Percentiles rank a stretch among this genome's conserved stretches.
These are phyloP conservation scores for Anniella stebbinsi DNA, from an alignment of 2,797 vertebrate genomes.

Conservation along the genomic window DNA sequence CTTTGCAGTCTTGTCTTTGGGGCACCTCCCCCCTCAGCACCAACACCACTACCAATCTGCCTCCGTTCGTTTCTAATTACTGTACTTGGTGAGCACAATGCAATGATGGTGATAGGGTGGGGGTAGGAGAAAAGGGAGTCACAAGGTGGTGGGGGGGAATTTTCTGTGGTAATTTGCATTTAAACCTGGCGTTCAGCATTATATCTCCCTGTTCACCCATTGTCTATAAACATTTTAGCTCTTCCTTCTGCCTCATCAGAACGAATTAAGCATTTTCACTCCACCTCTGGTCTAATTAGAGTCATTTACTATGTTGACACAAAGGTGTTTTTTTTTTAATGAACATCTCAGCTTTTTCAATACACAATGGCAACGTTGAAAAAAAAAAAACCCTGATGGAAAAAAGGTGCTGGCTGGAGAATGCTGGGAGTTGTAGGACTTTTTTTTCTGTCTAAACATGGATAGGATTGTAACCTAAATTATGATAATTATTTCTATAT, in stretches of 20 bases:
- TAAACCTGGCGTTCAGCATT: slow-evolving; percentile 80
- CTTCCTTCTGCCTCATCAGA: slow-evolving; percentile 79
- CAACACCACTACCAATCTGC: slow-evolving; percentile 49
- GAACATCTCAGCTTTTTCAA: slow-evolving; percentile 75
- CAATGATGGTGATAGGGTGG: slow-evolving; percentile 54
- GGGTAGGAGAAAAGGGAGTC: slow-evolving; percentile 62
- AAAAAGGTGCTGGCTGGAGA: slow-evolving; percentile 70
- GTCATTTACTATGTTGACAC: slow-evolving; percentile 80
- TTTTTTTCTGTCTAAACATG: too few species aligned
- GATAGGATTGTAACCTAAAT: too few species aligned
- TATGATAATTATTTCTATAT: too few species aligned
- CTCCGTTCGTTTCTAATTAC: slow-evolving; percentile 77
- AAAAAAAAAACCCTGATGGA: slow-evolving; percentile 72
- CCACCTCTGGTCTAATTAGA: slow-evolving; percentile 79
- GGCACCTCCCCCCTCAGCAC: slow-evolving; percentile 42
- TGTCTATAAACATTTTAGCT: slow-evolving; percentile 81
- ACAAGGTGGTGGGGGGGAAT: slow-evolving; percentile 74
- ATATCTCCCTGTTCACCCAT: slow-evolving; percentile 80
- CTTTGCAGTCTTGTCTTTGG: slow-evolving; percentile 67
- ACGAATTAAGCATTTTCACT: slow-evolving; percentile 79
- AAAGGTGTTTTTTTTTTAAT: slow-evolving; percentile 69
- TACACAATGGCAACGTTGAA: slow-evolving; percentile 72
- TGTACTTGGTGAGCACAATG: slow-evolving; percentile 74
- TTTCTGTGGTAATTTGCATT: slow-evolving; percentile 77
- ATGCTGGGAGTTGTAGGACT: too few species aligned